Percentiles rank a stretch among this genome's conserved stretches.
Evolutionary conservation across 2,797 vertebrate genomes (phyloP).

Genomic region (Tokudaia muenninki): DNA sequence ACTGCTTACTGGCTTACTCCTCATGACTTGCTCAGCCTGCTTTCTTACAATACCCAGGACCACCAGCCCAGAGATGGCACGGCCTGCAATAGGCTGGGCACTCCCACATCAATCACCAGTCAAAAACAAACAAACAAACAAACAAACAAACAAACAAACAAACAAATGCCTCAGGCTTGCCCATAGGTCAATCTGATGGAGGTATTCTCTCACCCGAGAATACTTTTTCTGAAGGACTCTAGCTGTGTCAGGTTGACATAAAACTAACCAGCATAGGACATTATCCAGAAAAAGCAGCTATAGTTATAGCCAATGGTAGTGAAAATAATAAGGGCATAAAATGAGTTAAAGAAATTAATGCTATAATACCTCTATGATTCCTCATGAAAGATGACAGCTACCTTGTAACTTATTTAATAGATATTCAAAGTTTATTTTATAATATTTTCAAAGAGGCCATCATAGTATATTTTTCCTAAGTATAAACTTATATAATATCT

Average conservation of each 20-base stretch:
- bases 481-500: constrained; percentile 33
- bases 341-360: constrained; percentile 16
- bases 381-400: background rate
- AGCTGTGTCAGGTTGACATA: background rate
- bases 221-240: background rate
- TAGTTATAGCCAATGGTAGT: background rate
- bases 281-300: constrained; percentile 13
- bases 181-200: too few relatives aligned
- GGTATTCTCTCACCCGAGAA: background rate
- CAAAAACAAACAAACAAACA: too few relatives aligned
- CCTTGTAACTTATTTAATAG: background rate
- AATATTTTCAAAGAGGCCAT: constrained; percentile 29
- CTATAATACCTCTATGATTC: background rate
- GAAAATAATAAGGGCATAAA: constrained; percentile 25
- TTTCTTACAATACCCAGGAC: background rate
- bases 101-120: background rate
- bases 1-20: background rate
- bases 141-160: too few relatives aligned
- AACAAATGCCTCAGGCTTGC: too few relatives aligned
- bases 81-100: background rate
- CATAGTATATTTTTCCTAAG: background rate
- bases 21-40: background rate
- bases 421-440: constrained; percentile 57
- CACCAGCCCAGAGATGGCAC: background rate
- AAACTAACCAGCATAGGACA: background rate